Base-by-base conservation (phyloP, 64 coral and sea anemone species). In the Dendronephthya gigantea region DNA sequence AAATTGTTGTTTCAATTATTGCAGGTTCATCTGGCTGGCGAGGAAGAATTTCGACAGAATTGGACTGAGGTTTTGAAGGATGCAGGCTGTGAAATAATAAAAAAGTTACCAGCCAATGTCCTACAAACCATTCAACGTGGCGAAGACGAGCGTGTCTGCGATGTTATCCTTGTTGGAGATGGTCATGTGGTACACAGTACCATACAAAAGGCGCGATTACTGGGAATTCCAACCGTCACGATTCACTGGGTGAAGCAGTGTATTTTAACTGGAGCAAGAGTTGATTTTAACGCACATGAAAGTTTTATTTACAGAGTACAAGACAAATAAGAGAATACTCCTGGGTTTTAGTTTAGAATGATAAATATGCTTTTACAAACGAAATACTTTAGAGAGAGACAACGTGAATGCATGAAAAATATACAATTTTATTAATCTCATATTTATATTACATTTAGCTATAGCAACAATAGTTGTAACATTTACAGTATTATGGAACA, bases 191-290 rank as follows among this genome's bases (percentile, higher is more conserved):
- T 92, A 5, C 49, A 70, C 1, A 91, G 92, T 38, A 82, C 88
- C 0, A 74, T 84, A 68, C 89, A 93, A 39, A 87, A 87, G 3
- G 87, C 81, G 2, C 38, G 83, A 47, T 34, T 98, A 12, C 87
- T 98, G 0, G 90, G 70, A 8, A 93, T 93, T n/a, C 92, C 95
- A 43, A 86, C 93, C 7, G 95, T 98, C 9, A 79, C 84, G 7
- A 82, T 98, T 22, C 92, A 98, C 28, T 98, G 95, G 95, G 82
- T 98, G 1, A 82, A 93, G 19, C 95, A 98, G 72, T 90, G 89
- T 40, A 86, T 98, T n/a, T 93, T 98, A 39, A 98, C 89, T 48
- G 95, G 95, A 14, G 55, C 69, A 40, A 81, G 88, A 17, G 85
- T 98, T 35, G 50, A 87, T 59, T 93, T 90, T 75, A 89, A 98